Evolutionary conservation across 2,797 vertebrate species (phyloP).

Genomic region (Synaphobranchus kaupii): DNA sequence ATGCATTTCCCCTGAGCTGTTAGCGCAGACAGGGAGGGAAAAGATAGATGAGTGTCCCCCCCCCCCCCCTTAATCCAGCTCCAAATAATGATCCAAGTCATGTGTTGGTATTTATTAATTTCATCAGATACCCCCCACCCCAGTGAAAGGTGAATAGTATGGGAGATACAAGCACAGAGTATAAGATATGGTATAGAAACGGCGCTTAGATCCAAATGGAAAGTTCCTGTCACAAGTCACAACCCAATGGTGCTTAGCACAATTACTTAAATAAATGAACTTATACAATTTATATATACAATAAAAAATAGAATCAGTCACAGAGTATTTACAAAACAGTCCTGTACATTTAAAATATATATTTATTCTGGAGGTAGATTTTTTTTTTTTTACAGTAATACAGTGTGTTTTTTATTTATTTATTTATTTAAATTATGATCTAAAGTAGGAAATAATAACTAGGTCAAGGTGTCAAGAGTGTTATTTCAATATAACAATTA

Average conservation of each 20-base stretch:
- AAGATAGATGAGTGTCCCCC: background rate
- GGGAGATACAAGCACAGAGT: background rate
- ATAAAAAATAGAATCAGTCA: background rate
- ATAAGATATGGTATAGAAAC: background rate
- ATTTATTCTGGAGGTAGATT: background rate
- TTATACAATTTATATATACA: background rate
- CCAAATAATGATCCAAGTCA: background rate
- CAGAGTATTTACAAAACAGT: background rate
- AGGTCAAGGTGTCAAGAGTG: background rate
- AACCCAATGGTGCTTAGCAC: background rate
- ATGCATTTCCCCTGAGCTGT: slow-evolving; percentile 23
- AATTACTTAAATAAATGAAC: background rate
- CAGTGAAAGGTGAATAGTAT: background rate
- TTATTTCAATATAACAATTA: background rate
- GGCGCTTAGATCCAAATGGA: background rate
- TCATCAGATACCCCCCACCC: background rate
- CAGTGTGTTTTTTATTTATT: background rate
- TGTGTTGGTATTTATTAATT: background rate
- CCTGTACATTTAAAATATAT: background rate
- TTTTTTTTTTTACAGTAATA: too few relatives aligned
- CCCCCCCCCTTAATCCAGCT: background rate
- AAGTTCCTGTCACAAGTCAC: background rate
- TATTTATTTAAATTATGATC: background rate
- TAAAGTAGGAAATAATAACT: background rate
- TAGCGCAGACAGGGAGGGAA: slow-evolving; percentile 5